Base-by-base conservation (phyloP, 1,140 invertebrate species). In the Drosophila willistoni region DNA sequence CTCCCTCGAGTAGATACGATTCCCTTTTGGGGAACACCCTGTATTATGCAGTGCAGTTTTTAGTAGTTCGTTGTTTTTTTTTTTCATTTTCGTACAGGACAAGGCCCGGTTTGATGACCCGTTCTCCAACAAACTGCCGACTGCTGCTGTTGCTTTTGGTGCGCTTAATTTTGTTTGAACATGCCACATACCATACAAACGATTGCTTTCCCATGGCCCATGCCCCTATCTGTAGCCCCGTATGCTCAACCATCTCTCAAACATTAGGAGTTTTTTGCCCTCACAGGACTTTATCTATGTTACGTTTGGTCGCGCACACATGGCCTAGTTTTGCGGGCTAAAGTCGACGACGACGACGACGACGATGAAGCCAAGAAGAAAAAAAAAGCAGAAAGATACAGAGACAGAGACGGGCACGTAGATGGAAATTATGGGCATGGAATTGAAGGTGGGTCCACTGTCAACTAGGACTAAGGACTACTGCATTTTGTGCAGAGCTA, bases 121-220 rank as follows among this genome's bases (percentile, higher is more conserved):
- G 71, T 89, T 71, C 71, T 68, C 34, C 39, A 44, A 61, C 68
- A 56, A 33, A 33, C 60, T 73, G 68, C 61, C 42, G 64, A 51
- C 74, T 51, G 44, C 57, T 29, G 29, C 29, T 29, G 29, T 6
- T 29, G 12, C 36, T 69, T 79, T 68, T 82, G 71, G 75, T 59
- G 72, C 59, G 68, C 83, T 69, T 86, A 79, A 86, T 89, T 83
- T 83, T 86, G 77, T 86, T 86, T 86, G 76, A 86, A 73, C 83
- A 79, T 77, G 67, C 64, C 65, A 76, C 67, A 69, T 66, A 59
- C 56, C 42, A 39, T 39, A 39, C 36, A 39, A 39, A 39, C 36
- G 12, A 39, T 39, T 55, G 47, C 47, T 10, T 13, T 6, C 19
- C 9, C 7, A 10, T 9, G 17, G 5, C 44, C 44, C 44, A 9